Evolutionary conservation across 2,113 vertebrate species (phyloP).

Genomic region (Lanius collurio): DNA sequence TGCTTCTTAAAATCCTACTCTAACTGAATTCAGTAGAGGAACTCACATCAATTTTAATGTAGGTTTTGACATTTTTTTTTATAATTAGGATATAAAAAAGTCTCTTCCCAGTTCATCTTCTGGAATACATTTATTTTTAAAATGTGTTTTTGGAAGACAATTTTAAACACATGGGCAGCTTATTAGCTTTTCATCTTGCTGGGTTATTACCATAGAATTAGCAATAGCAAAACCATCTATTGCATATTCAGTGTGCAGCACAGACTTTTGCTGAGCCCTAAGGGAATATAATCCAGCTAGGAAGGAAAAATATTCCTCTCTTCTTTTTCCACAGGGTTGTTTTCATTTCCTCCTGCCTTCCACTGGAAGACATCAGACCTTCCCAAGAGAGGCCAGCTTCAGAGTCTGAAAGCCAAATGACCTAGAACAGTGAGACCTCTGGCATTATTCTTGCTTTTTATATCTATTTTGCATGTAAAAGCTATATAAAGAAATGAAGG

Average conservation of each 20-base stretch:
- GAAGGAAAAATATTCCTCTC: slow-evolving; percentile 47
- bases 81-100: background rate
- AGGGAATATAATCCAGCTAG: slow-evolving; percentile 3
- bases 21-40: background rate
- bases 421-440: background rate
- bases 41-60: background rate
- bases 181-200: slow-evolving; percentile 27
- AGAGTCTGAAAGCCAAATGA: slow-evolving; percentile 5
- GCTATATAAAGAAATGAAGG: background rate
- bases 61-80: background rate
- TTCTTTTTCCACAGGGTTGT: slow-evolving; percentile 38
- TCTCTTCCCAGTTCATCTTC: background rate
- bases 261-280: slow-evolving; percentile 3
- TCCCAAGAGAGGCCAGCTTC: slow-evolving; percentile 21
- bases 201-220: slow-evolving; percentile 43
- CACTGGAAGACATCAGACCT: slow-evolving; percentile 29
- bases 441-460: background rate
- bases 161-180: background rate
- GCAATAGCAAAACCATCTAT: slow-evolving; percentile 12
- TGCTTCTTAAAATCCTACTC: background rate
- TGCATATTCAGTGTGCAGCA: background rate
- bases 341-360: slow-evolving; percentile 48
- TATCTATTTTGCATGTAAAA: background rate
- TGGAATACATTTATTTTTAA: slow-evolving; percentile 36
- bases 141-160: background rate